Percentiles rank a stretch among this genome's conserved stretches.
phyloP scores from a whole-genome alignment of 2,113 vertebrate species.

The Sus scrofa region DNA sequence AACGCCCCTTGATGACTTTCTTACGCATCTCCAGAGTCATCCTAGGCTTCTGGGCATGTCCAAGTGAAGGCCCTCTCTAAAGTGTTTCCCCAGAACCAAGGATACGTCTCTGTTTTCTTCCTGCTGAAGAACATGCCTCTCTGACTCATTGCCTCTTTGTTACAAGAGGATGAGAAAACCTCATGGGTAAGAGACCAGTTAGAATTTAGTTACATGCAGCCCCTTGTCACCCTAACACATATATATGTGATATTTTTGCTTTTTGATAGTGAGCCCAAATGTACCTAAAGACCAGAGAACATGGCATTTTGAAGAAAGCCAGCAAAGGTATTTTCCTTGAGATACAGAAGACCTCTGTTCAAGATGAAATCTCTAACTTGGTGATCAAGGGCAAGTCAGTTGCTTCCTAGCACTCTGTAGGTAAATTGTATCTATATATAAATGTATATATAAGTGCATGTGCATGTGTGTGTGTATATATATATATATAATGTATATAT shows the following conservation, averaged over 20 bases:
- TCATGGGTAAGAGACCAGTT: neutral
- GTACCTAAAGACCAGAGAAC: neutral
- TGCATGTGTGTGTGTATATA: neutral
- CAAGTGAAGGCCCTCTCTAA: neutral
- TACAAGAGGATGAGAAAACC: neutral
- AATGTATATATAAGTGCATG: neutral
- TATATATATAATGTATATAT: neutral
- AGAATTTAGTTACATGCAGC: neutral
- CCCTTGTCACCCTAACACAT: neutral
- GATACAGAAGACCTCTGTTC: neutral
- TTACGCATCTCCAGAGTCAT: neutral
- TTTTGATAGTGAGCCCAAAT: neutral
- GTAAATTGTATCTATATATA: neutral
- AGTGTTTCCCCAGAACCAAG: neutral
- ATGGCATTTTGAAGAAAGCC: neutral
- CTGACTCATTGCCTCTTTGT: neutral
- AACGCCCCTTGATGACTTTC: neutral
- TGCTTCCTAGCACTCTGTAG: neutral
- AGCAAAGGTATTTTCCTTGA: neutral
- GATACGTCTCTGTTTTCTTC: neutral
- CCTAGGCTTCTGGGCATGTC: neutral
- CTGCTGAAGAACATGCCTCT: neutral
- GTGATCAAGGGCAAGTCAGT: neutral
- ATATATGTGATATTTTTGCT: neutral
- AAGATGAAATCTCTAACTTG: neutral